phyloP scores from a whole-genome alignment of 1,140 invertebrate species.

The Drosophila pseudoananassae region DNA sequence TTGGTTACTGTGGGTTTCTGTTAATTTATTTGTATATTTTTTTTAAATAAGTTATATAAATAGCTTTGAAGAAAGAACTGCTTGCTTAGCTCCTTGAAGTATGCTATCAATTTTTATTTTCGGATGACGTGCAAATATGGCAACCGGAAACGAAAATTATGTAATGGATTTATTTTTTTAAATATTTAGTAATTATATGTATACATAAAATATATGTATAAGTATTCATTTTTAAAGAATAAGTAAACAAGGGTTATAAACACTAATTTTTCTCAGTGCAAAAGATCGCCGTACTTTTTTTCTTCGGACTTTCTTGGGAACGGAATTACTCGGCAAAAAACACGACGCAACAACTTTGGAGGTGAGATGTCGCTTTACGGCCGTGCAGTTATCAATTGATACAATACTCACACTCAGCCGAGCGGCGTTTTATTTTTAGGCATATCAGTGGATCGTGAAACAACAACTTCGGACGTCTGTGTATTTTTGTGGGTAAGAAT shows the following conservation, averaged over 20 bases:
- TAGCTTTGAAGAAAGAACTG: not conserved
- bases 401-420: constrained; percentile 38
- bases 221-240: too few species aligned
- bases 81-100: not conserved
- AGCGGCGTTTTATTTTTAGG: constrained; percentile 59
- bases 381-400: constrained; percentile 65
- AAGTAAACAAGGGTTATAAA: too few species aligned
- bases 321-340: constrained; percentile 25
- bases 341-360: not conserved
- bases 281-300: constrained; percentile 15
- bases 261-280: constrained; percentile 19
- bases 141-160: not conserved
- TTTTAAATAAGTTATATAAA: not conserved
- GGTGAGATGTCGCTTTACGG: constrained; percentile 9
- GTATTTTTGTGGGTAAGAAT: constrained; percentile 51
- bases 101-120: not conserved
- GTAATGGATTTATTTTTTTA: too few species aligned
- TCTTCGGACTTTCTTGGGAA: constrained; percentile 15
- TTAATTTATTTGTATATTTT: not conserved
- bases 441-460: constrained; percentile 37
- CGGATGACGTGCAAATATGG: too few species aligned
- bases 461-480: constrained; percentile 12
- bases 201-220: too few species aligned
- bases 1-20: not conserved
- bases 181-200: too few species aligned